phyloP scores from a whole-genome alignment of 2,113 vertebrate species.

The Esox niger region DNA sequence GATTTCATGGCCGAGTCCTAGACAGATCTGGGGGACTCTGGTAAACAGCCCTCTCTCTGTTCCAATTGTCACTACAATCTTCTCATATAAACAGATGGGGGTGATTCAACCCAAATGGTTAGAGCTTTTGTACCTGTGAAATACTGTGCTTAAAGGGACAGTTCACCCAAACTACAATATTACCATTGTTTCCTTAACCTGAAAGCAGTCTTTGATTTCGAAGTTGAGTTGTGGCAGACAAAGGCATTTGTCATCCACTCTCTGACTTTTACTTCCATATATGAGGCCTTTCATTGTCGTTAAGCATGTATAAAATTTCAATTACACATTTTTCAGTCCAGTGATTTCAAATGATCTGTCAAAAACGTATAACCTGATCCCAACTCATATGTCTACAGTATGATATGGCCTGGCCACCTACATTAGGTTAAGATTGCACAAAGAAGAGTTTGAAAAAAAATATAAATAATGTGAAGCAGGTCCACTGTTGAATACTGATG shows the following conservation, averaged over 20 bases:
- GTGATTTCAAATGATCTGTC: neutral
- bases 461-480: no score
- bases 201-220: neutral
- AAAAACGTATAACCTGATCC: neutral
- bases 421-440: no score
- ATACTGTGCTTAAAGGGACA: neutral
- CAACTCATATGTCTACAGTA: neutral
- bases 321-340: neutral
- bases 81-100: constrained; percentile 1
- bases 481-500: no score
- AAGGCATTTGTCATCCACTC: neutral
- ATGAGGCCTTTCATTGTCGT: no score
- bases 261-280: no score
- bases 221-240: neutral
- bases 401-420: no score
- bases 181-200: no score
- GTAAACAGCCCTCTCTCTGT: neutral
- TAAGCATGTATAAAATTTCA: neutral
- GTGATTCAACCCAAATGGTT: neutral
- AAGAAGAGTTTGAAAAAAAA: no score
- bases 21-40: neutral
- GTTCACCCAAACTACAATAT: no score
- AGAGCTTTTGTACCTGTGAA: neutral
- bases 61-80: neutral
- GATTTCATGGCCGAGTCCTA: neutral